Percentiles rank a stretch among this genome's conserved stretches.
Evolutionary conservation across 2,888 invertebrate genomes (phyloP).

Genomic region (Liodrosophila aerea): DNA sequence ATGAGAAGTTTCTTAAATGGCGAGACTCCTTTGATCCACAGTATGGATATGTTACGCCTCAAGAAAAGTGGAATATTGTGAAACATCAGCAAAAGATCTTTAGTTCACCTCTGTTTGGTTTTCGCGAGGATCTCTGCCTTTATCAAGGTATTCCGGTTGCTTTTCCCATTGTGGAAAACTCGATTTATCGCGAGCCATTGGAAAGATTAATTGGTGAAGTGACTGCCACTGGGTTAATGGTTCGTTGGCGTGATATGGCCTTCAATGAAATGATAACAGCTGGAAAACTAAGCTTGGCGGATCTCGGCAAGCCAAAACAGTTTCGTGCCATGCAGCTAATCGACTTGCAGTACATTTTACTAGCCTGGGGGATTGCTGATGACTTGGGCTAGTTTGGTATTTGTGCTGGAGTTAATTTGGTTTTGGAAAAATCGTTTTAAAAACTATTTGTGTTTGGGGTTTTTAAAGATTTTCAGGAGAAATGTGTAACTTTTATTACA

Average conservation of each 20-base stretch:
- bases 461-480: not conserved
- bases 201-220: conserved; percentile 39
- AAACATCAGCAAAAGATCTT: conserved; percentile 36
- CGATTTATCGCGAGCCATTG: conserved; percentile 33
- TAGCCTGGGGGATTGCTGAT: conserved; percentile 10
- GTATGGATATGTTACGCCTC: conserved; percentile 31
- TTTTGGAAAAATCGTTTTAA: not conserved
- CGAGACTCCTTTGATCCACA: conserved; percentile 18
- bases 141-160: conserved; percentile 5
- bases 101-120: conserved; percentile 38
- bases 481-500: not conserved
- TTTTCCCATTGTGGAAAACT: conserved; percentile 13
- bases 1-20: not conserved
- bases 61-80: conserved; percentile 45
- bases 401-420: conserved; percentile 20
- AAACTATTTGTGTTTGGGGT: not conserved
- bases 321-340: conserved; percentile 20
- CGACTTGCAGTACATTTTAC: conserved; percentile 19
- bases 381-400: conserved; percentile 12
- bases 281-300: conserved; percentile 24
- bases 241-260: conserved; percentile 39
- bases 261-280: conserved; percentile 48
- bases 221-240: conserved; percentile 35
- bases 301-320: conserved; percentile 9
- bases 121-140: conserved; percentile 15